Evolutionary conservation across 2,797 vertebrate genomes (phyloP).

Genomic region (Silurus lanzhouensis): DNA sequence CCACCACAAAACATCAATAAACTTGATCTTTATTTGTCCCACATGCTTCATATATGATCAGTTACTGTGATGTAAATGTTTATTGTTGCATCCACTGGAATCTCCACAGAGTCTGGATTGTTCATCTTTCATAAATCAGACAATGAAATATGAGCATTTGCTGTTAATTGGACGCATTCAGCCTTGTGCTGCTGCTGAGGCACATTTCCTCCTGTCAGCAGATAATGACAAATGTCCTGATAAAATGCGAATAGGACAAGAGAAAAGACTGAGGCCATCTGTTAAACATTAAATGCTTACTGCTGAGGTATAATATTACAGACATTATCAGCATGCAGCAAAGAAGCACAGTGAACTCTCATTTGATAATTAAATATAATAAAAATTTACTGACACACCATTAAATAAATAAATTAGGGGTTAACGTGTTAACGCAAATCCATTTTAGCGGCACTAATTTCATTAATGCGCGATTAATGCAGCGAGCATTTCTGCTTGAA

Average conservation of each 20-base stretch:
- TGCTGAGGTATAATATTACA: constrained; percentile 7
- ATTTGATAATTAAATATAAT: not conserved
- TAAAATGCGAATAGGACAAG: constrained; percentile 41
- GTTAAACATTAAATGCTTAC: constrained; percentile 22
- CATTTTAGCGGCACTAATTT: too few relatives aligned
- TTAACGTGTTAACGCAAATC: too few relatives aligned
- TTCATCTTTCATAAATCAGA: constrained; percentile 13
- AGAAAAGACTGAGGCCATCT: constrained; percentile 24
- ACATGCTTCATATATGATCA: not conserved
- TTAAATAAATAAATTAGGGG: not conserved
- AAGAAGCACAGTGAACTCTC: not conserved
- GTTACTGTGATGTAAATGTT: not conserved
- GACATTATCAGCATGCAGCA: not conserved
- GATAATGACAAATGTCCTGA: constrained; percentile 39
- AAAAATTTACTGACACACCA: not conserved
- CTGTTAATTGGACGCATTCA: constrained; percentile 42
- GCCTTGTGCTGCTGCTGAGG: constrained; percentile 36
- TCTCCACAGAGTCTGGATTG: constrained; percentile 17
- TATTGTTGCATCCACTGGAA: not conserved
- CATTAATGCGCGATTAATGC: too few relatives aligned
- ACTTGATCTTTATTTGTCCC: not conserved
- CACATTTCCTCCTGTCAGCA: constrained; percentile 44
- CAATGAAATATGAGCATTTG: constrained; percentile 31
- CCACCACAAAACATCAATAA: not conserved
- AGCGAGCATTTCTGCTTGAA: too few relatives aligned